Base-by-base conservation (phyloP, 2,888 invertebrate species). In the Desoria tigrina region DNA sequence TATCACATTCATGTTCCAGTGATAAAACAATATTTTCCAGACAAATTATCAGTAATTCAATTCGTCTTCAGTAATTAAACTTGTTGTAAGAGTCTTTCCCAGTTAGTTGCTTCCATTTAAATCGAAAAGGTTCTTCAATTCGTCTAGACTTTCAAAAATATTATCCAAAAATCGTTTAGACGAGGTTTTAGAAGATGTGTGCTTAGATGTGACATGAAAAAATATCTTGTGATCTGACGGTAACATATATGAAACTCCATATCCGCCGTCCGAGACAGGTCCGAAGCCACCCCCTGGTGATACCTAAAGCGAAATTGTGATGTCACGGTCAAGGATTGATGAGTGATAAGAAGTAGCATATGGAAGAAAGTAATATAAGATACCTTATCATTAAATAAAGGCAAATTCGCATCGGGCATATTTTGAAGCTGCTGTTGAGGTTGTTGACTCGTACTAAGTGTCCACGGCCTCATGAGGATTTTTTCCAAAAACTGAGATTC, bases 231-330 rank as follows among this genome's bases (percentile, higher is more conserved):
- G 75, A 53, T 83, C 82, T 9, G 81, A 81, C 0, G 83, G 80
- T 42, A 83, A 76, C 81, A 83, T 82, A 78, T 83, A 83, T 0
- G 82, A 81, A 2, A 83, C 81, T 1, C 82, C 82, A 68, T 82
- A 82, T 0, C 83, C 83, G 51, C 80, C 79, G 68, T 82, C 82
- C 1, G 82, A 80, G 16, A 83, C 82, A 0, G 83, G 82, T 7
- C 83, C 82, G 77, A 83, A 83, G 0, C 83, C 83, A 28, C 83
- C 83, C 16, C 83, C 83, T 4, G 82, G 81, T 53, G 80, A 80
- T 7, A 82, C 76, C 82, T 82, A 11, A 77, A 70, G 45, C 51
- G 53, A 60, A 16, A 45, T 18, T 39, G 59, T 58, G 23, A 55
- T 39, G 39, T 16, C 9, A 16, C 9, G 9, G 39, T 39, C 9